These are phyloP conservation scores for Hippoglossus hippoglossus DNA, from an alignment of 2,797 vertebrate genomes.

Conservation along the genomic window DNA sequence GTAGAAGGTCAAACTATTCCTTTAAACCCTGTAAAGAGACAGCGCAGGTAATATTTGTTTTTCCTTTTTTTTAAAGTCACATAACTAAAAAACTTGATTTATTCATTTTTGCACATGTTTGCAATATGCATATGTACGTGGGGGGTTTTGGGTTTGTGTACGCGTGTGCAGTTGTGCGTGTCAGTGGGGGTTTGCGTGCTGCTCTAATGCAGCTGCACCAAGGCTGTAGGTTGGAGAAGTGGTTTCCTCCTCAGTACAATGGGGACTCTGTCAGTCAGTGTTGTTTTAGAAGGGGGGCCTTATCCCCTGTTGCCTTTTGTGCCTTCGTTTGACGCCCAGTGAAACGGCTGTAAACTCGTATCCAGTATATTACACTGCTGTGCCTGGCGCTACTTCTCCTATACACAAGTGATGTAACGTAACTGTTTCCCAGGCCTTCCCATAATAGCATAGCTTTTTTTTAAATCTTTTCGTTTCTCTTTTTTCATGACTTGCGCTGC, in stretches of 20 bases:
- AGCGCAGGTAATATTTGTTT: neutral
- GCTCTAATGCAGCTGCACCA: conserved; percentile 72
- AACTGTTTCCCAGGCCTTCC: conserved; percentile 23
- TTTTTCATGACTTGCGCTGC: conserved; percentile 8
- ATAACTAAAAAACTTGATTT: conserved; percentile 2
- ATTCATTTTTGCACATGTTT: conserved; percentile 25
- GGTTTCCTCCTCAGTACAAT: conserved; percentile 84
- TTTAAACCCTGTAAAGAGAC: neutral
- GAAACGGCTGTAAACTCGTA: conserved; percentile 42
- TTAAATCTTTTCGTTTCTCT: neutral
- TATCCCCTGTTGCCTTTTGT: conserved; percentile 79
- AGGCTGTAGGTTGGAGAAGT: conserved; percentile 68
- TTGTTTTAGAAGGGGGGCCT: conserved; percentile 84
- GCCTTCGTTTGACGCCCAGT: conserved; percentile 35
- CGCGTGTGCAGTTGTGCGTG: conserved; percentile 30
- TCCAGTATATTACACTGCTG: conserved; percentile 19
- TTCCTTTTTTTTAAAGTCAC: neutral
- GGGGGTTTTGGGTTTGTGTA: conserved; percentile 3
- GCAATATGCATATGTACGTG: conserved; percentile 28
- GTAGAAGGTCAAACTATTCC: too few relatives aligned
- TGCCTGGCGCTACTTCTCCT: conserved; percentile 16
- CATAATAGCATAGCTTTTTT: neutral
- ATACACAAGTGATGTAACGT: conserved; percentile 13
- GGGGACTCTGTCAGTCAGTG: conserved; percentile 80
- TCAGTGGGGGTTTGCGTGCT: conserved; percentile 51